These are phyloP conservation scores for Ascaphus truei DNA, from an alignment of 2,113 vertebrate species.

Conservation along the genomic window DNA sequence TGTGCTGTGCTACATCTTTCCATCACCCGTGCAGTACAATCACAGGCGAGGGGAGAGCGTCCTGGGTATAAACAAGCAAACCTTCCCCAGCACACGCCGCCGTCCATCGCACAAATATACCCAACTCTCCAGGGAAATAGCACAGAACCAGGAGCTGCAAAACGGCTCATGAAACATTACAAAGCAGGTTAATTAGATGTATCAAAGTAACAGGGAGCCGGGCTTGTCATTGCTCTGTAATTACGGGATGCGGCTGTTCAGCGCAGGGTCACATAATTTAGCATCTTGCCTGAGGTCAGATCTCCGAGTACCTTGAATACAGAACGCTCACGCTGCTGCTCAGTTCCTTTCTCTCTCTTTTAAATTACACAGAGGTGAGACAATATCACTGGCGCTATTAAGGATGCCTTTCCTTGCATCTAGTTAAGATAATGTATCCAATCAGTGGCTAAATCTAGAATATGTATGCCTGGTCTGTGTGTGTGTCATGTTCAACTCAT, in stretches of 20 bases:
- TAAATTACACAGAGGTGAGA: background rate
- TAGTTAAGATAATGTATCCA: background rate
- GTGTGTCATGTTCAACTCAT: background rate
- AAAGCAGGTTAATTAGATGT: conserved; percentile 11
- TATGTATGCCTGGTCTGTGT: background rate
- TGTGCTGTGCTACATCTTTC: background rate
- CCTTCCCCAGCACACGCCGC: background rate
- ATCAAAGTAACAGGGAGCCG: background rate
- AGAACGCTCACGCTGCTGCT: background rate
- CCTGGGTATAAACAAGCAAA: background rate
- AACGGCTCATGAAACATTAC: background rate
- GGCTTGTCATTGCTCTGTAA: background rate
- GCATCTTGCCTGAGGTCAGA: background rate
- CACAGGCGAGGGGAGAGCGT: background rate
- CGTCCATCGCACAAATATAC: background rate
- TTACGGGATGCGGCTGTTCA: background rate
- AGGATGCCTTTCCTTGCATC: background rate
- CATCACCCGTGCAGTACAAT: background rate
- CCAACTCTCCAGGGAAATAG: background rate
- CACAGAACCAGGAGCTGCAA: background rate
- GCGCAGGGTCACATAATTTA: background rate
- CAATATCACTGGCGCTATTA: background rate
- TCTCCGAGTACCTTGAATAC: background rate
- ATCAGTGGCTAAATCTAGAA: background rate
- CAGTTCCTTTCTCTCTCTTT: background rate